phyloP scores from a whole-genome alignment of 1,140 invertebrate species.

The Polyergus mexicanus region DNA sequence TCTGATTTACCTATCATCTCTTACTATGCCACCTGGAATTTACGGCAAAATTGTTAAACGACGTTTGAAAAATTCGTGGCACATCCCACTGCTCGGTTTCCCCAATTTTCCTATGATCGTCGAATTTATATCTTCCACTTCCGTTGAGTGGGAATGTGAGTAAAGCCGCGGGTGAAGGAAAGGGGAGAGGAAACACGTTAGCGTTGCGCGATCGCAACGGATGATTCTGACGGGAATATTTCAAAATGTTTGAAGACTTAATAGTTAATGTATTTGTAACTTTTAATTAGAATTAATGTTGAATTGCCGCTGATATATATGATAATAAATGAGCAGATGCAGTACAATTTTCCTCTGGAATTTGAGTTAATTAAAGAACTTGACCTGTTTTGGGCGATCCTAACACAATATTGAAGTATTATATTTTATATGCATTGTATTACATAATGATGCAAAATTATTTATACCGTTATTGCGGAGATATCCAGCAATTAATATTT shows the following conservation, averaged over 20 bases:
- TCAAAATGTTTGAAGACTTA: neutral
- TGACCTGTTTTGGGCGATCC: no score
- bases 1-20: conserved; percentile 44
- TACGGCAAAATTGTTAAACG: conserved; percentile 80
- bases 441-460: no score
- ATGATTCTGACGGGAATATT: conserved; percentile 2
- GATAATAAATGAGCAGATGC: neutral
- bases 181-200: conserved; percentile 57
- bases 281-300: conserved; percentile 16
- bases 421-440: no score
- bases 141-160: conserved; percentile 51
- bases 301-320: neutral
- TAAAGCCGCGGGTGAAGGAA: neutral
- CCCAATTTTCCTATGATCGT: conserved; percentile 57
- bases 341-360: neutral
- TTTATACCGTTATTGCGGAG: no score
- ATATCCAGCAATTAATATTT: no score
- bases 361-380: conserved; percentile 5
- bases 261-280: neutral
- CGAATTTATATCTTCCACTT: conserved; percentile 68
- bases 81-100: conserved; percentile 71
- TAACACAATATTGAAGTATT: no score
- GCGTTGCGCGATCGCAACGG: conserved; percentile 46
- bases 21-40: conserved; percentile 75
- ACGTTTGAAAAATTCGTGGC: conserved; percentile 79